These are phyloP conservation scores for Emydoidea blandingii DNA, from an alignment of 2,797 vertebrate genomes.

Conservation along the genomic window DNA sequence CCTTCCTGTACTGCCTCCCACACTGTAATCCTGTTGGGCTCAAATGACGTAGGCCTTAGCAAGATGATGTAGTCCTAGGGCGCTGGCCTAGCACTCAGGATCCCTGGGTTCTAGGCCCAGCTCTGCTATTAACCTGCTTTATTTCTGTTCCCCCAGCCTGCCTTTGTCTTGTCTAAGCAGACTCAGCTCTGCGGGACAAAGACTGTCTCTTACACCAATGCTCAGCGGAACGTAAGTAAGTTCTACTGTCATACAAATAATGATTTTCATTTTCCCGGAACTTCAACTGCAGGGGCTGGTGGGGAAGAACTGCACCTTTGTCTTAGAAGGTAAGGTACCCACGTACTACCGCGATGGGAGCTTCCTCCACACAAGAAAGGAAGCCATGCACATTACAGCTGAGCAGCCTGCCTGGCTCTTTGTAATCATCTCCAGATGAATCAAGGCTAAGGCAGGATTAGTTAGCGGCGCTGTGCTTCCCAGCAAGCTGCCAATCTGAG, in stretches of 20 bases:
- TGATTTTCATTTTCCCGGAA: background rate
- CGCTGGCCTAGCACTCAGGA: background rate
- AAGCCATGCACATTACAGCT: background rate
- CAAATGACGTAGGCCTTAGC: background rate
- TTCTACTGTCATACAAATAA: background rate
- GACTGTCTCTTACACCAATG: background rate
- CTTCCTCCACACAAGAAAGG: no score
- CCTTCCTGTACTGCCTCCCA: background rate
- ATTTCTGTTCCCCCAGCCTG: background rate
- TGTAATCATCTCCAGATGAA: constrained; percentile 4
- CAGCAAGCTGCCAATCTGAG: constrained; percentile 3
- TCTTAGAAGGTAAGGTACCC: background rate
- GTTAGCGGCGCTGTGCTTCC: constrained; percentile 7
- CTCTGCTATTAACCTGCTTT: background rate
- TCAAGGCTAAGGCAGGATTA: constrained; percentile 29
- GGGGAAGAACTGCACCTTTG: background rate
- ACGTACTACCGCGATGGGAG: background rate
- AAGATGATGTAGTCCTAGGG: background rate
- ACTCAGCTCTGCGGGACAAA: background rate
- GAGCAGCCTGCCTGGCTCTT: background rate
- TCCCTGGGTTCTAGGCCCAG: background rate
- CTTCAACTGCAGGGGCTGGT: no score
- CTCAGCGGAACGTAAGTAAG: background rate
- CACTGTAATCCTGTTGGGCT: background rate
- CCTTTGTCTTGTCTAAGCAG: background rate